Evolutionary conservation across 2,888 invertebrate genomes (phyloP), one percentile per base, ranked within the genome.

Genomic region (Mesopsocus fuscifrons): DNA sequence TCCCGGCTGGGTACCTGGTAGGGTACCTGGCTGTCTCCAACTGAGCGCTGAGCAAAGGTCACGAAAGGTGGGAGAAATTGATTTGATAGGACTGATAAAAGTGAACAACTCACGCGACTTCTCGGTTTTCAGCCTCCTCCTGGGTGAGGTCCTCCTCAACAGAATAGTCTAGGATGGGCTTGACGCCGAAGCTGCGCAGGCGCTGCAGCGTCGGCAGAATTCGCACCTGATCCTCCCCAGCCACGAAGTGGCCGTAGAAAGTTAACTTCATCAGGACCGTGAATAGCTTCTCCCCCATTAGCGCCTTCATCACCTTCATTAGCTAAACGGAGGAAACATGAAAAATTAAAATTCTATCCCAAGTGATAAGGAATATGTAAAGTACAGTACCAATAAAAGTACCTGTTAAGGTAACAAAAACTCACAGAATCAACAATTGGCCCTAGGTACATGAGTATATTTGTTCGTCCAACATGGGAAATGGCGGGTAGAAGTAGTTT

Each of bases 201-300:
- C 83, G 72, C 58, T 83, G 79, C 52, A 92, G 69, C 43, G 77
- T 77, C 30, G 92, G 91, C 52, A 75, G 71, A 57, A 94, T 88
- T 59, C 78, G 80, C 53, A 76, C 68, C 61, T 84, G 80, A 62
- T 92, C 85, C 60, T 92, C 88, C 45, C 98, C 98, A 42, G 95
- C 98, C 42, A 99, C 98, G 67, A 98, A 98, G 65, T 98, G 98
- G 6, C 97, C 98, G 64, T 97, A 98, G 66, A 98, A 95, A 18
- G 97, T 88, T 35, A 74, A 70, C 63, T 88, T 89, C 92, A 98
- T 94, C 47, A 89, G 51, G 48, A 65, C 54, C 48, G 76, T 72
- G 65, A 97, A 97, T 48, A 95, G 57, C 49, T 63, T 72, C 56
- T 82, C 76, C 26, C 95, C 95, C 46, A 92, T 60, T 44, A 91